phyloP scores from a whole-genome alignment of 2,888 invertebrate genomes.

The Nebria salina region DNA sequence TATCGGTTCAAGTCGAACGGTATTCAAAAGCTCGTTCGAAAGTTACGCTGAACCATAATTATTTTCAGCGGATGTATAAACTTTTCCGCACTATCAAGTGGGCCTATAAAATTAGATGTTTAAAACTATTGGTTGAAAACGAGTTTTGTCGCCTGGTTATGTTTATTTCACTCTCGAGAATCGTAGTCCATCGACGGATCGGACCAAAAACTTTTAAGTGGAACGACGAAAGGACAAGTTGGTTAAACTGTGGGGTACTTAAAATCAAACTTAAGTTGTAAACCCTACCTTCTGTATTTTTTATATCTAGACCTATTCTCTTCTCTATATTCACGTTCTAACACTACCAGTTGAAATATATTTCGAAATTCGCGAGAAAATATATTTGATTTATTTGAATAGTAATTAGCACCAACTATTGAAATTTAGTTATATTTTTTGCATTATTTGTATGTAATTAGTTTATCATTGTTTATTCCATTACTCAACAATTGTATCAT shows the following conservation, averaged over 20 bases:
- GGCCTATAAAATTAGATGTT: background rate
- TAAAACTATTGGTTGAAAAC: background rate
- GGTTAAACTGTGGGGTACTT: constrained; percentile 36
- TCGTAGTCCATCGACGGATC: constrained; percentile 10
- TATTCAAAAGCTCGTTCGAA: background rate
- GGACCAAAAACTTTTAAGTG: constrained; percentile 12
- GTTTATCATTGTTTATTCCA: background rate
- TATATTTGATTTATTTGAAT: background rate
- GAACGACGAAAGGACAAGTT: constrained; percentile 29
- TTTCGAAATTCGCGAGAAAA: background rate
- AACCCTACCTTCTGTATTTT: background rate
- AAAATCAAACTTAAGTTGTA: constrained; percentile 33
- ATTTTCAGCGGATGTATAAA: background rate
- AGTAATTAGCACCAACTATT: background rate
- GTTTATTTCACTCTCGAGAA: constrained; percentile 32
- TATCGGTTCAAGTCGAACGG: background rate
- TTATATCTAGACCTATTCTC: background rate
- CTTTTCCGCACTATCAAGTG: background rate
- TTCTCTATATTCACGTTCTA: background rate
- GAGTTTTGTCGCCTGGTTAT: constrained; percentile 10
- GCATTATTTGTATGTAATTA: background rate
- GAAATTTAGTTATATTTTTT: background rate
- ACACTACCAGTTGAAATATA: background rate
- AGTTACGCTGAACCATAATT: background rate
- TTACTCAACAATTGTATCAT: background rate